These are phyloP conservation scores for Ambastaia sidthimunki DNA, from an alignment of 2,797 vertebrate species.

Conservation along the genomic window DNA sequence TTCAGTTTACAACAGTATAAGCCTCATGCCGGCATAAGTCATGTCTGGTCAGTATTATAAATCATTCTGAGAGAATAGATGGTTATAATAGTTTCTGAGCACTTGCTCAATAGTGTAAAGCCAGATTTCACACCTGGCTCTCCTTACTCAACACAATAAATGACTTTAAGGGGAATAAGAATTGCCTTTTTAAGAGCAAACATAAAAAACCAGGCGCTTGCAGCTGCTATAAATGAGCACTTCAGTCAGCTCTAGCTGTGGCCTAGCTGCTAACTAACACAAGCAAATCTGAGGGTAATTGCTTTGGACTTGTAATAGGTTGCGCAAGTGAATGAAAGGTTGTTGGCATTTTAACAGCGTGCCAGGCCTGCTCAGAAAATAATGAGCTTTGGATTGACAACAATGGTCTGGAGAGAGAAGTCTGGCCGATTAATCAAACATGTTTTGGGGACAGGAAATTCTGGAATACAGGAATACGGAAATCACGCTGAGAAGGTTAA, in stretches of 20 bases:
- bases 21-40: conserved; percentile 1
- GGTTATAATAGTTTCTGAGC: conserved; percentile 6
- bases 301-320: conserved; percentile 57
- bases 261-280: conserved; percentile 54
- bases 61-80: neutral
- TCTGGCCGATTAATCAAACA: conserved; percentile 46
- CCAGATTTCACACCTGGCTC: conserved; percentile 38
- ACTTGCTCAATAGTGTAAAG: conserved; percentile 14
- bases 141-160: conserved; percentile 43
- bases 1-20: neutral
- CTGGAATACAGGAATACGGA: conserved; percentile 37
- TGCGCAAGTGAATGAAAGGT: conserved; percentile 51
- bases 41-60: conserved; percentile 11
- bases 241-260: conserved; percentile 46
- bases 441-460: conserved; percentile 43
- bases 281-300: conserved; percentile 60
- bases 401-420: conserved; percentile 29
- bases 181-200: conserved; percentile 45
- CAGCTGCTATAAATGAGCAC: conserved; percentile 54
- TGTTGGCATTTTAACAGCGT: conserved; percentile 61
- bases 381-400: conserved; percentile 50
- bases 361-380: conserved; percentile 47
- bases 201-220: conserved; percentile 30
- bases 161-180: conserved; percentile 29
- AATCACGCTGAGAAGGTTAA: conserved; percentile 35